These are phyloP conservation scores for Phenganax marumi DNA, from an alignment of 92 coral and sea anemone genomes.

Conservation along the genomic window DNA sequence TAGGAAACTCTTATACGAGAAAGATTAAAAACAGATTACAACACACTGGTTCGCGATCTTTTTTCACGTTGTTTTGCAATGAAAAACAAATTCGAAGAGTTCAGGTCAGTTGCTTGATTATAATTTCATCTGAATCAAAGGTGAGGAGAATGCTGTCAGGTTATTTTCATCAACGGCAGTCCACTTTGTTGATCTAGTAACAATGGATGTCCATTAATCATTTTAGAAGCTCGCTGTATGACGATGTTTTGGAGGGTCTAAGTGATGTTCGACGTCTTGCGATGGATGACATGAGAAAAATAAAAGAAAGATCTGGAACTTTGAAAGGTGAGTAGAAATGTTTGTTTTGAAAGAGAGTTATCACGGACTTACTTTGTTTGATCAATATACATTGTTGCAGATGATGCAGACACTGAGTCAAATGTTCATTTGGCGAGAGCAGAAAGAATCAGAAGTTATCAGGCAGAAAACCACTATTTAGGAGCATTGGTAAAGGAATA, in stretches of 20 bases:
- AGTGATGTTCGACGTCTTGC: conserved; percentile 93
- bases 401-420: conserved; percentile 77
- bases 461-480: conserved; percentile 85
- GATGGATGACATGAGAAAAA: conserved; percentile 84
- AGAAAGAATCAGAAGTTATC: conserved; percentile 80
- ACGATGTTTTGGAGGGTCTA: conserved; percentile 83
- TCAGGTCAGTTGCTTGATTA: conserved; percentile 60
- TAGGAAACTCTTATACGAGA: conserved; percentile 85
- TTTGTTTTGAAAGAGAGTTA: not conserved
- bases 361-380: not conserved
- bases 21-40: conserved; percentile 78
- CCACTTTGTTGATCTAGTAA: too few relatives aligned
- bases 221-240: conserved; percentile 74
- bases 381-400: conserved; percentile 30
- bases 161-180: too few relatives aligned
- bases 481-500: conserved; percentile 80
- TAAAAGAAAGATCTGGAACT: conserved; percentile 85
- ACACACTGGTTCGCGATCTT: conserved; percentile 80
- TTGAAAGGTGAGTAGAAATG: conserved; percentile 69
- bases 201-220: not conserved
- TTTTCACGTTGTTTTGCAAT: conserved; percentile 90
- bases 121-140: too few relatives aligned
- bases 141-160: too few relatives aligned
- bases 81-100: conserved; percentile 93
- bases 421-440: conserved; percentile 67